A percentile compares a stretch with the other conserved stretches of the same genome.
Conservation (phyloP, 2,113 vertebrate genomes). For the Actenoides hombroni region DNA sequence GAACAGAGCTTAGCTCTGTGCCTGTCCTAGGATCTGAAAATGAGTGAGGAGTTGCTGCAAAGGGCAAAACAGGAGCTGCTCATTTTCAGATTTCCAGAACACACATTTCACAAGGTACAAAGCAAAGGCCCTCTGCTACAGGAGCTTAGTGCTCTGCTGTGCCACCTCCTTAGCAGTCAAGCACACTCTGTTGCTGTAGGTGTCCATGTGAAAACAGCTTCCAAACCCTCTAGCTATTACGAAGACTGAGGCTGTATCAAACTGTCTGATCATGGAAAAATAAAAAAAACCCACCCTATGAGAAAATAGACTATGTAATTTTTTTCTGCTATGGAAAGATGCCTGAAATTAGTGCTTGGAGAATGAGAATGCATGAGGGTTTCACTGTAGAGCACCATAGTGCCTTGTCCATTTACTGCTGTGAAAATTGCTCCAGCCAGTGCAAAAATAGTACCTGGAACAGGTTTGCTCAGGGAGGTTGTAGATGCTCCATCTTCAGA, state of each 20-base stretch:
- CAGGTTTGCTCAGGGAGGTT: too few species aligned
- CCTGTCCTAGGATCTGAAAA: background rate
- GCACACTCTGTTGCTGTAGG: background rate
- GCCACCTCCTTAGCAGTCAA: background rate
- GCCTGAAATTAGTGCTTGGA: background rate
- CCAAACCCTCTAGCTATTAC: background rate
- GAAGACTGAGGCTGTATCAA: background rate
- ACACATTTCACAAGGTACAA: background rate
- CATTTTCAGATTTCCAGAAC: background rate
- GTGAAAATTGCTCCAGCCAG: background rate
- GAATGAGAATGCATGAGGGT: background rate
- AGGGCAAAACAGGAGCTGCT: background rate
- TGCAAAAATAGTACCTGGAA: background rate
- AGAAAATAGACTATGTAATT: background rate
- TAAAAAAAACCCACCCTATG: background rate
- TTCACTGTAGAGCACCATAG: background rate
- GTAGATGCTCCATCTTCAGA: too few species aligned
- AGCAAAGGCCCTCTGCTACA: background rate
- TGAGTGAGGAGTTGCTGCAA: background rate
- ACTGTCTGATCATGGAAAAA: background rate
- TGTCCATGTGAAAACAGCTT: background rate
- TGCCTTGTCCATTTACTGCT: background rate
- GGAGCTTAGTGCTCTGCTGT: background rate
- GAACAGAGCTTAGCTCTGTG: background rate
- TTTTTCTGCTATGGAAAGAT: background rate